Evolutionary conservation across 2,888 invertebrate genomes (phyloP), one percentile per base, ranked within the genome.

Genomic region (Ennomos fuscantarius): DNA sequence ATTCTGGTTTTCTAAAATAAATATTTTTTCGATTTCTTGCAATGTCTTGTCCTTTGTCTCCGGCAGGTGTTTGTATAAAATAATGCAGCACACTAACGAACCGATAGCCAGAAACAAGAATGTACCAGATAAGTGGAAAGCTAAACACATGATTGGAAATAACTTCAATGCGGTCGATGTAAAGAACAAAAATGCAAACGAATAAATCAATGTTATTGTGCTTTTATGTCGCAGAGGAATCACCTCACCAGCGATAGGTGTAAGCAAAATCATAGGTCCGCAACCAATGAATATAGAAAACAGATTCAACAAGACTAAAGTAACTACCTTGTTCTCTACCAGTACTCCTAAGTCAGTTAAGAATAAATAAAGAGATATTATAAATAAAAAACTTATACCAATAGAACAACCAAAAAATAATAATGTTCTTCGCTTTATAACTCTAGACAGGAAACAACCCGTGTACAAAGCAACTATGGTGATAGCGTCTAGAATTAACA

Each of bases 401-500:
- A 9, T 36, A n/a, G 24, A 12, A n/a, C 47, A 39, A 5, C 40
- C 15, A 9, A 41, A 32, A 9, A 58, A 48, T 34, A 53, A 36
- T 31, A 53, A 34, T 2, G 58, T 47, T 35, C 67, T 58, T 8
- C 72, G 46, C 8, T 53, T 65, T 0, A 64, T 10, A 15, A 61
- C 45, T 52, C 51, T 68, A 0, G 63, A 54, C 10, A 72, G 37
- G 3, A 53, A 12, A 56, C 66, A 63, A 0, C 69, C 70, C 2
- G 57, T 12, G 45, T 69, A 69, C 61, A 67, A 62, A 8, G 66
- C 66, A 5, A 60, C 35, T 8, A 74, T 58, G 12, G 71, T 66
- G 1, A 70, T 51, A 12, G 70, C 69, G 41, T 63, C 74, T 39
- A 76, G 46, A 34, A 72, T 68, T 12, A 76, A 44, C 73, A 76